Evolutionary conservation across 2,888 invertebrate genomes (phyloP), one percentile per base, ranked within the genome.

Genomic region (Ornithoptera priamus): DNA sequence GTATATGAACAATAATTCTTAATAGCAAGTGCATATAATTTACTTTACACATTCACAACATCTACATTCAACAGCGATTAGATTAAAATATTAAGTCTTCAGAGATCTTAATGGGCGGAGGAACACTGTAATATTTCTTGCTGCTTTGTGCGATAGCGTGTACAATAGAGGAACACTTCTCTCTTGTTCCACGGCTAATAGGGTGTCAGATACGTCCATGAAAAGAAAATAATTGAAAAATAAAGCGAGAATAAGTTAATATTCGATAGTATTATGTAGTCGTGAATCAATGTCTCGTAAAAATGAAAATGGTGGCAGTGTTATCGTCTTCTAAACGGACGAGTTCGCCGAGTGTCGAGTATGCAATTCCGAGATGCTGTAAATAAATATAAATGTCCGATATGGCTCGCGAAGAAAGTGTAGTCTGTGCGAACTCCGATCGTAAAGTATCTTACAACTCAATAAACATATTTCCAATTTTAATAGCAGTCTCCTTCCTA

Each of bases 341-440:
- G 73, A 71, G 70, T 64, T 60, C 7, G 56, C 65, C 67, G 57
- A 61, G 65, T 70, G 68, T 75, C 73, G 65, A 69, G 74, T 75
- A 72, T 74, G 76, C 75, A 75, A 78, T 77, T 71, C 72, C 82
- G 82, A 82, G 78, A 76, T 77, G 81, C 78, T 84, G 84, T 89
- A 89, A 90, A 90, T 88, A 90, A 86, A 85, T 87, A 85, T 87
- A 86, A 87, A 83, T 88, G 90, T 90, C 90, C 75, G 80, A 81
- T 81, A 78, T 75, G 75, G 80, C 81, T 46, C 64, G 73, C 74
- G 80, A 80, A 81, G 85, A 85, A 86, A 87, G 85, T 85, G 85
- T 82, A 81, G 78, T 80, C 79, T 79, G 76, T 74, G 69, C 80
- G 76, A 77, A 80, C 79, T 75, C 79, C 77, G 72, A 77, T 84